Evolutionary conservation across 35 echinoderm and acorn worm species (phyloP), one percentile per base, ranked within the genome.

Genomic region (Apostichopus californicus): DNA sequence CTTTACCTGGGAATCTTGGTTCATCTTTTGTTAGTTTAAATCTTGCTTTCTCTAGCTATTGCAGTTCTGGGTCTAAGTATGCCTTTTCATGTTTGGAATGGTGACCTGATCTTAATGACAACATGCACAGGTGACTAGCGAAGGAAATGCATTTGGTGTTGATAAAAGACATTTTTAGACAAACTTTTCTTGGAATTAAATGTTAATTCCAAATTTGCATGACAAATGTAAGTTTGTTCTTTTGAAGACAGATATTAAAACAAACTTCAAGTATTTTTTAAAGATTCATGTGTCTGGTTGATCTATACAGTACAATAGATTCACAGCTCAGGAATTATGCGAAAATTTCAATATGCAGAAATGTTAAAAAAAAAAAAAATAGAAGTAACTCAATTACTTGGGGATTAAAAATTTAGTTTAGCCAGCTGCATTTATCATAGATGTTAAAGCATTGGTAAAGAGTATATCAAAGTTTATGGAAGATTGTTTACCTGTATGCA

Each of bases 401-500:
- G 71, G 17, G 15, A 75, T 18, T 75, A 75, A 61, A 20, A 75
- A 18, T 75, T 75, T 75, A 75, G 71, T 75, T 75, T 75, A 75
- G 71, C 71, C 17, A 75, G 71, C 71, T 75, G 14, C 71, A 75
- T 75, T 75, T 75, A 75, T 75, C 17, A 75, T 75, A 21, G 71
- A 75, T 75, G 71, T 75, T 75, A 75, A 61, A 75, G 71, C 71
- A 75, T 18, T 75, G 11, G 17, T n/a, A 20, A 75, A 75, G 26
- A 81, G 81, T 85, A 85, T 85, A 85, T 85, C 24, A 85, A 85
- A 85, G 5, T 85, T 59, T 57, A 85, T 85, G 81, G 81, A 58
- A 85, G 57, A 85, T 85, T 56, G 81, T 85, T 59, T 58, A 58
- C 13, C 81, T 85, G 81, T 85, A 56, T 60, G 81, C 81, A 58